Conservation (phyloP, 2,797 vertebrate species). For the Smutsia gigantea region DNA sequence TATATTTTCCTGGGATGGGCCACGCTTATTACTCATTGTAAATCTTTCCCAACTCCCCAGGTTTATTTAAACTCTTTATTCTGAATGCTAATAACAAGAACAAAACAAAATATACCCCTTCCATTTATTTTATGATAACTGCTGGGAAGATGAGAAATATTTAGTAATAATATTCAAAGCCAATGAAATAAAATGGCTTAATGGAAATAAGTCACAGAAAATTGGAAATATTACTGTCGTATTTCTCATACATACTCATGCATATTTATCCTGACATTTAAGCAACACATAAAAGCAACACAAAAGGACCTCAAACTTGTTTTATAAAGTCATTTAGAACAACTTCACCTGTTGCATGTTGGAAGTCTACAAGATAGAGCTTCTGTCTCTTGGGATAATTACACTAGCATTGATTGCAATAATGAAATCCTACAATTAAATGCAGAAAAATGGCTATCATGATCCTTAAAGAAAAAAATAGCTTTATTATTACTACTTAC, state of each 20-base stretch:
- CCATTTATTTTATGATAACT: conserved; percentile 46
- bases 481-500: neutral
- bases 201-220: neutral
- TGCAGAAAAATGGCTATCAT: neutral
- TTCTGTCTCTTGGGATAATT: neutral
- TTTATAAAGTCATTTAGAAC: neutral
- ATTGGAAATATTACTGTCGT: neutral
- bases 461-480: neutral
- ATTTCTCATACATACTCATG: neutral
- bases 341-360: neutral
- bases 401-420: neutral
- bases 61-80: conserved; percentile 42
- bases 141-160: neutral
- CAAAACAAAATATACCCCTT: neutral
- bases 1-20: neutral
- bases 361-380: neutral
- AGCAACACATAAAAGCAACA: neutral
- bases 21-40: conserved; percentile 27
- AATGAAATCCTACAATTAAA: neutral
- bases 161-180: neutral
- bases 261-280: neutral
- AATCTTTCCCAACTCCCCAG: neutral
- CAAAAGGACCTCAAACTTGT: neutral
- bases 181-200: conserved; percentile 18
- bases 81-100: conserved; percentile 7